phyloP scores from a whole-genome alignment of 2,113 vertebrate species.

The Oxyura jamaicensis region DNA sequence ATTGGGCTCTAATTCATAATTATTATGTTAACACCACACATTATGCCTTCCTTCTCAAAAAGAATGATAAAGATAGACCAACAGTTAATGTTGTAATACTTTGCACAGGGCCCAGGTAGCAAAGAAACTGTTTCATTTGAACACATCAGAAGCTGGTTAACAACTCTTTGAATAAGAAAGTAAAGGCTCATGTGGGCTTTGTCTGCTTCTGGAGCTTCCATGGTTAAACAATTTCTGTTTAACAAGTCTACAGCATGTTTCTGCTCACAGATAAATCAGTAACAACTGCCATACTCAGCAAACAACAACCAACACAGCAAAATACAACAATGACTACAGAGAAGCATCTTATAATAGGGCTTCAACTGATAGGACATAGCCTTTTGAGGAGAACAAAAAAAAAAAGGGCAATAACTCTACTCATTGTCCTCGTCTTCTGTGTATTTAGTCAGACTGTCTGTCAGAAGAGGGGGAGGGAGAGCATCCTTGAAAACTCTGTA shows the following conservation, averaged over 20 bases:
- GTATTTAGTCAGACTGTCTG: neutral
- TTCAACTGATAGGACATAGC: neutral
- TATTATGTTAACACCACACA: neutral
- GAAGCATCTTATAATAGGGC: neutral
- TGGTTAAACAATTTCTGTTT: constrained; percentile 38
- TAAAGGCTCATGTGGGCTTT: neutral
- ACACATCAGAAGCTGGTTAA: neutral
- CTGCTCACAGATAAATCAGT: neutral
- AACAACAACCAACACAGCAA: neutral
- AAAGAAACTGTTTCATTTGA: neutral
- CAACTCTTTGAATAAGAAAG: neutral
- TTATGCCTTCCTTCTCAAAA: neutral
- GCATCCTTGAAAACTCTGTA: neutral
- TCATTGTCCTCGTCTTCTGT: neutral
- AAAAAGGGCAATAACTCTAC: neutral
- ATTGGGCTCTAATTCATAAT: neutral
- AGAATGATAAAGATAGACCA: neutral
- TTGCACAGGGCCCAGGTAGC: neutral
- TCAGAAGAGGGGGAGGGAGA: neutral
- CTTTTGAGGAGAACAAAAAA: neutral
- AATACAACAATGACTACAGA: neutral
- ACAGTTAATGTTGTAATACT: neutral
- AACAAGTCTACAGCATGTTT: constrained; percentile 9
- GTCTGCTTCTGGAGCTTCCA: neutral
- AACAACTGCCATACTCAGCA: neutral